Base-by-base conservation (phyloP, 2,797 vertebrate species). In the Dromococcyx pavoninus region DNA sequence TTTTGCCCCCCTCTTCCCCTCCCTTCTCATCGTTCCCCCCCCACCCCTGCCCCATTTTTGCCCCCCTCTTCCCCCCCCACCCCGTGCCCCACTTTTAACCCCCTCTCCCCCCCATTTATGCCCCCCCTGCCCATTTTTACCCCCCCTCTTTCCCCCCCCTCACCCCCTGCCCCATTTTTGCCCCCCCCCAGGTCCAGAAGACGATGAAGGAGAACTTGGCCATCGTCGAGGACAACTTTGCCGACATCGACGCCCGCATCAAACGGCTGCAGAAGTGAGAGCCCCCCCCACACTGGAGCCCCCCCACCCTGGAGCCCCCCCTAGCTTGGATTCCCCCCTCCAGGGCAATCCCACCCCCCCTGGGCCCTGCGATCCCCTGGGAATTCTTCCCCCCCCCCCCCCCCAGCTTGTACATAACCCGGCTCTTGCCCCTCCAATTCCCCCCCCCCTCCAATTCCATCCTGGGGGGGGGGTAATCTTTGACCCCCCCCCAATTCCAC, bases 161-260 rank as follows among this genome's bases (percentile, higher is more conserved):
- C n/a, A n/a, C n/a, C n/a, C n/a, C n/a, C n/a, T n/a, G n/a, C n/a
- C n/a, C n/a, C n/a, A n/a, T n/a, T n/a, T n/a, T n/a, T n/a, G n/a
- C n/a, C n/a, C n/a, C n/a, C n/a, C 35, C 84, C 8, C 95, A 99
- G 99, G 99, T 99, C 73, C 99, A 99, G 96, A 98, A 98, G 86
- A 99, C 99, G 11, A 99, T 99, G 98, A 98, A 98, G 96, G 99
- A 99, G 91, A 99, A 99, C 94, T 97, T 99, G 86, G 97, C 96
- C 77, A 97, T 98, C 1, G 97, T 99, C 44, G 98, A 99, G 90
- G 98, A 98, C 56, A 99, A 99, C 97, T 98, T 99, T 94, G 88
- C 97, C 43, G 97, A 97, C 37, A 98, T 99, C 66, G 98, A 99
- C 56, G 96, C 98, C 90, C 98, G 99, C 96, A 98, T 99, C 98